phyloP scores from a whole-genome alignment of 35 echinoderm and acorn worm species.

The Acanthaster planci region DNA sequence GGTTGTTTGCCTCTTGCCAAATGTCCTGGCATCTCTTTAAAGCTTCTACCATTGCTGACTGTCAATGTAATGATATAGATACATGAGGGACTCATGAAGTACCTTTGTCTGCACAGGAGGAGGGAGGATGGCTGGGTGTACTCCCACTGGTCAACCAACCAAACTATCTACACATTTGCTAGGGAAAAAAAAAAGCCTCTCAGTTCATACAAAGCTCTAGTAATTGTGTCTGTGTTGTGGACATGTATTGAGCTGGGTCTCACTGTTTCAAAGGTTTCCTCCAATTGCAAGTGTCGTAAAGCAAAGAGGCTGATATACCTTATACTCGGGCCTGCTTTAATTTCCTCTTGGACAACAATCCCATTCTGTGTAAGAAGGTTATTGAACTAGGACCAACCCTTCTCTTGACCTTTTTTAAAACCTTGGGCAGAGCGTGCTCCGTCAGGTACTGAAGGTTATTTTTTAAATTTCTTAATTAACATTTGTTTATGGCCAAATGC shows the following conservation, averaged over 20 bases:
- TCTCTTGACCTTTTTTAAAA: background rate
- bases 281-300: background rate
- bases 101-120: background rate
- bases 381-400: background rate
- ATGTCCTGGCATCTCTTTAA: background rate
- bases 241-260: background rate
- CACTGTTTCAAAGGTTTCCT: background rate
- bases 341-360: background rate
- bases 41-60: background rate
- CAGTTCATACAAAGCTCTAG: background rate
- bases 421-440: background rate
- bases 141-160: background rate
- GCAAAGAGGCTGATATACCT: background rate
- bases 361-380: background rate
- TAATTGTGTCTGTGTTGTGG: background rate
- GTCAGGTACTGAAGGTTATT: background rate
- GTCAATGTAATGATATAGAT: background rate
- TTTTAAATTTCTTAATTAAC: background rate
- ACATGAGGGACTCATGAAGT: background rate
- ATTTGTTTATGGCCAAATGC: too few species aligned
- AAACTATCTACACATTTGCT: background rate
- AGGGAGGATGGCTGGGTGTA: background rate
- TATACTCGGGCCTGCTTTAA: background rate
- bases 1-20: background rate
- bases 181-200: background rate